Percentiles rank a stretch among this genome's conserved stretches.
Conservation (phyloP, 2,888 invertebrate genomes). For the Spatulosminthurus flaviceps region DNA sequence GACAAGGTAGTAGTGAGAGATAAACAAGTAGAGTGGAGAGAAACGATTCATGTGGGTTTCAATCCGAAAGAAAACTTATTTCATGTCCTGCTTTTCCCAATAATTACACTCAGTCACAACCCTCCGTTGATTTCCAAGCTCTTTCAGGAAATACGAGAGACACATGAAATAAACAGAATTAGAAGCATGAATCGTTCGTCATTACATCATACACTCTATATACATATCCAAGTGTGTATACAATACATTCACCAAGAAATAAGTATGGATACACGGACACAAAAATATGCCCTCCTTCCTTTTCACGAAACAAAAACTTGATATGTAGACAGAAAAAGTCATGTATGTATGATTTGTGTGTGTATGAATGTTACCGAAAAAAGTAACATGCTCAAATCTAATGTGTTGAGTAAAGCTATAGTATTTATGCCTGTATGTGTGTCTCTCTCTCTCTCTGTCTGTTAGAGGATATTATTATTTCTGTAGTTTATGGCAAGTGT, state of each 20-base stretch:
- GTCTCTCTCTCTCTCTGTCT: background rate
- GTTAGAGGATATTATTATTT: background rate
- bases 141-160: constrained; percentile 53
- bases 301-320: constrained; percentile 28
- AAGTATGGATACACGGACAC: background rate
- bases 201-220: constrained; percentile 48
- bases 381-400: no score
- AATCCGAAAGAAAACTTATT: constrained; percentile 50
- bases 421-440: no score
- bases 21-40: background rate
- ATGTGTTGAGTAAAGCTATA: no score
- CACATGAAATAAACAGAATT: constrained; percentile 56
- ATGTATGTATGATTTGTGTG: constrained; percentile 16
- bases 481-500: constrained; percentile 7
- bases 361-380: no score
- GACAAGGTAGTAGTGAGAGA: constrained; percentile 24
- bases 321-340: background rate
- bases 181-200: constrained; percentile 52
- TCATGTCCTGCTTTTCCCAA: constrained; percentile 52
- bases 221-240: background rate
- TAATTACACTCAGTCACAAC: constrained; percentile 52
- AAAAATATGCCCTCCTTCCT: constrained; percentile 7
- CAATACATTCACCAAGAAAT: background rate
- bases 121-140: constrained; percentile 41
- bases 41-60: constrained; percentile 36